These are phyloP conservation scores for Cylas formicarius DNA, from an alignment of 1,140 invertebrate genomes.

Conservation along the genomic window DNA sequence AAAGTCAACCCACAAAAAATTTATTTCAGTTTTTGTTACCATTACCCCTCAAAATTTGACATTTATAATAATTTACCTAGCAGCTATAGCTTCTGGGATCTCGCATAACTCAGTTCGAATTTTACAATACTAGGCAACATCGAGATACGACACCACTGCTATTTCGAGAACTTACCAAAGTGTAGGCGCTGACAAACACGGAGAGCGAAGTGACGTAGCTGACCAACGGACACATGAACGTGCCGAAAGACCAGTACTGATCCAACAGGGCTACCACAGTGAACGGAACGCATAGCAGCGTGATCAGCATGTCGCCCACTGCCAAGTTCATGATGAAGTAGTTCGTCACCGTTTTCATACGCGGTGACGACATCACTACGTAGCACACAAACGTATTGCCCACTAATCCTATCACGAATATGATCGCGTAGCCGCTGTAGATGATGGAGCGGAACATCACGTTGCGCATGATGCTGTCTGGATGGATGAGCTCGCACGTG, in stretches of 20 bases:
- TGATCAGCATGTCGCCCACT: conserved; percentile 77
- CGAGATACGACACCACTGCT: too few relatives aligned
- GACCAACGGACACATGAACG: conserved; percentile 65
- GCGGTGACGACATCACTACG: conserved; percentile 65
- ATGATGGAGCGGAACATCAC: conserved; percentile 41
- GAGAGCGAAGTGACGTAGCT: conserved; percentile 73
- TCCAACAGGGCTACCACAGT: conserved; percentile 68
- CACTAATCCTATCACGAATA: conserved; percentile 66
- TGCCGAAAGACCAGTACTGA: conserved; percentile 79
- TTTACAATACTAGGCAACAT: too few relatives aligned
- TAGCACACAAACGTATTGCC: conserved; percentile 80
- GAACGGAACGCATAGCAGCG: conserved; percentile 80
- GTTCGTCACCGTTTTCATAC: conserved; percentile 83
- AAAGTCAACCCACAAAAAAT: too few relatives aligned
- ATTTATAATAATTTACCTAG: too few relatives aligned
- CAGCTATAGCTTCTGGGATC: too few relatives aligned
- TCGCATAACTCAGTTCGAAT: too few relatives aligned
- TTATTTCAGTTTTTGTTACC: too few relatives aligned
- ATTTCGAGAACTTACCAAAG: conserved; percentile 49
- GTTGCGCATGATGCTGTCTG: conserved; percentile 10
- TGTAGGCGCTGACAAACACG: conserved; percentile 78
- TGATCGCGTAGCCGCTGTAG: conserved; percentile 64
- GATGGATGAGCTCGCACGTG: conserved; percentile 10
- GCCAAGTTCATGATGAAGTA: conserved; percentile 82
- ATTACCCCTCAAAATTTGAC: too few relatives aligned